Conservation (phyloP, 2,888 invertebrate genomes). For the Pterostichus niger region DNA sequence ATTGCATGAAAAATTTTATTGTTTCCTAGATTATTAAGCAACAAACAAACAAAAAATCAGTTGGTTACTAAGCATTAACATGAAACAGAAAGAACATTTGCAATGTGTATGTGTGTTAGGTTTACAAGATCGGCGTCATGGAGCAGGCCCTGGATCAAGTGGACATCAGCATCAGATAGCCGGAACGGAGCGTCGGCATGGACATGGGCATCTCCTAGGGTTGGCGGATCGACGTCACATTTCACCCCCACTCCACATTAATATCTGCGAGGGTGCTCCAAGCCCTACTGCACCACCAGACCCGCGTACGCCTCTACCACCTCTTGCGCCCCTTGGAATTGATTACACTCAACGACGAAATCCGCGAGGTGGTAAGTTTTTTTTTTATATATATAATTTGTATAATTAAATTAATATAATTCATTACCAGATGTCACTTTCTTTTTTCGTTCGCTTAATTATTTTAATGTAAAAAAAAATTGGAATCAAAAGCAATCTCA, state of each 20-base stretch:
- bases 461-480: no score
- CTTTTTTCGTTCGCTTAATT: no score
- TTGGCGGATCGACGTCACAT: conserved; percentile 76
- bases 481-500: no score
- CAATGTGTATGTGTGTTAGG: conserved; percentile 28
- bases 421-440: no score
- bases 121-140: conserved; percentile 63
- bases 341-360: conserved; percentile 75
- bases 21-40: background rate
- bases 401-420: background rate
- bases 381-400: conserved; percentile 48
- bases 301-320: conserved; percentile 69
- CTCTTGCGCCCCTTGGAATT: conserved; percentile 71
- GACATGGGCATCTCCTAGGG: conserved; percentile 58
- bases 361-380: conserved; percentile 74
- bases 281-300: conserved; percentile 70
- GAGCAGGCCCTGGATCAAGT: conserved; percentile 73
- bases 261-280: conserved; percentile 76
- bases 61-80: conserved; percentile 17
- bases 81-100: conserved; percentile 21
- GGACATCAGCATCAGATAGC: conserved; percentile 74
- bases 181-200: conserved; percentile 72
- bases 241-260: conserved; percentile 80
- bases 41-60: background rate
- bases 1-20: conserved; percentile 1